A percentile compares a stretch with the other conserved stretches of the same genome.
Conservation (phyloP, 92 coral and sea anemone genomes). For the Heteractis magnifica region DNA sequence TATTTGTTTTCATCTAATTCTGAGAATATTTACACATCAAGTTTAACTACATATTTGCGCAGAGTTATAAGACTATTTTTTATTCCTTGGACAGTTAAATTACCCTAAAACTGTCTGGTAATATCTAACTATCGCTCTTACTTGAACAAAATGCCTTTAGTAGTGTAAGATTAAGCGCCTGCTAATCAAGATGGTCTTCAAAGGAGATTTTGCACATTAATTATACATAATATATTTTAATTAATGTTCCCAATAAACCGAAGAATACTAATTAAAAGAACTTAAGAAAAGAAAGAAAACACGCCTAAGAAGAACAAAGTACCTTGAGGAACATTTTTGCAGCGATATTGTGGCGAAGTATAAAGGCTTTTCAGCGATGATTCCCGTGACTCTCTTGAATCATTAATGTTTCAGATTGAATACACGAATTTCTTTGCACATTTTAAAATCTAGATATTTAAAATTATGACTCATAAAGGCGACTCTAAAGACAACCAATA, state of each 20-base stretch:
- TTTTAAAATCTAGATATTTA: not conserved
- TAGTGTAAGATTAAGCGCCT: not conserved
- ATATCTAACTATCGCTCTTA: not conserved
- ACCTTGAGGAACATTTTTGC: not conserved
- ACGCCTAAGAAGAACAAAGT: not conserved
- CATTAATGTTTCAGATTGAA: not conserved
- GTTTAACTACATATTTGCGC: not conserved
- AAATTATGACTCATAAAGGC: too few species aligned
- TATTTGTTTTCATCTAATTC: not conserved
- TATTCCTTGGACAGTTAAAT: not conserved
- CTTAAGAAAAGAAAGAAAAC: too few species aligned
- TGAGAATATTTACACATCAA: not conserved
- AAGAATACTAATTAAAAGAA: not conserved
- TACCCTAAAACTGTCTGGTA: not conserved
- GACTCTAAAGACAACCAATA: not conserved
- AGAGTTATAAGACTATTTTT: not conserved
- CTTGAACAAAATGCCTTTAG: not conserved
- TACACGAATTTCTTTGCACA: not conserved
- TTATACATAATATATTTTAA: not conserved
- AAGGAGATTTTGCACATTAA: not conserved
- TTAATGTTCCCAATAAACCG: constrained; percentile 9
- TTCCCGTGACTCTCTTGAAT: not conserved
- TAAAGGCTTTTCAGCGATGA: not conserved
- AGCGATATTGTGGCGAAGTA: not conserved
- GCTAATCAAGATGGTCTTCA: not conserved